Conservation (phyloP, 2,888 invertebrate genomes). For the Ariolimax columbianus region DNA sequence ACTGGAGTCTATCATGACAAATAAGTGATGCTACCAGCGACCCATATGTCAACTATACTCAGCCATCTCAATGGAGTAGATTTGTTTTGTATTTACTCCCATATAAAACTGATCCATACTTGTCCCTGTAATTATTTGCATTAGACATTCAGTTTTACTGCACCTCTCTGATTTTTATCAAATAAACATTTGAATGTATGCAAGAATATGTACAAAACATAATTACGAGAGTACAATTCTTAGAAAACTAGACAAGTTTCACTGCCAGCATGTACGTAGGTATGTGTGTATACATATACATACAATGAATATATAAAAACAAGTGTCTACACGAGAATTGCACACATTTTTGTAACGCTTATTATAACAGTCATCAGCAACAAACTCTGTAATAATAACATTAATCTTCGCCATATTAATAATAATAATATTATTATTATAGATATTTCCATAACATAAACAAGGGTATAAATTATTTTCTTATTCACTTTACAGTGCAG, state of each 20-base stretch:
- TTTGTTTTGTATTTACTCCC: too few relatives aligned
- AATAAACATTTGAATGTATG: neutral
- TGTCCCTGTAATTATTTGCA: too few relatives aligned
- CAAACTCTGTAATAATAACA: constrained; percentile 1
- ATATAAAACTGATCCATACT: too few relatives aligned
- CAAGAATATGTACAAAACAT: constrained; percentile 21
- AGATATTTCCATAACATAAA: constrained; percentile 2
- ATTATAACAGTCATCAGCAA: constrained; percentile 20
- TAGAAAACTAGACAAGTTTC: constrained; percentile 1
- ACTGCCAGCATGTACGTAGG: neutral
- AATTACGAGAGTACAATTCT: too few relatives aligned
- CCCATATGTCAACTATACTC: too few relatives aligned
- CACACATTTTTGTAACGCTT: constrained; percentile 8
- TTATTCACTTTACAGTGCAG: neutral
- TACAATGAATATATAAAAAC: constrained; percentile 1
- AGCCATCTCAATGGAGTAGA: too few relatives aligned
- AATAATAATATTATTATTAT: constrained; percentile 21
- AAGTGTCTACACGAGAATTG: neutral
- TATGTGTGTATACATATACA: neutral
- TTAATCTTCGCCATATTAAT: constrained; percentile 15
- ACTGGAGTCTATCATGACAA: too few relatives aligned
- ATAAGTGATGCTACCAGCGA: too few relatives aligned
- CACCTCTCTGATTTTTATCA: neutral
- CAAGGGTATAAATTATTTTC: neutral
- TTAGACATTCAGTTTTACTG: too few relatives aligned